Conservation (phyloP, 1,140 invertebrate species). For the Orussus abietinus region DNA sequence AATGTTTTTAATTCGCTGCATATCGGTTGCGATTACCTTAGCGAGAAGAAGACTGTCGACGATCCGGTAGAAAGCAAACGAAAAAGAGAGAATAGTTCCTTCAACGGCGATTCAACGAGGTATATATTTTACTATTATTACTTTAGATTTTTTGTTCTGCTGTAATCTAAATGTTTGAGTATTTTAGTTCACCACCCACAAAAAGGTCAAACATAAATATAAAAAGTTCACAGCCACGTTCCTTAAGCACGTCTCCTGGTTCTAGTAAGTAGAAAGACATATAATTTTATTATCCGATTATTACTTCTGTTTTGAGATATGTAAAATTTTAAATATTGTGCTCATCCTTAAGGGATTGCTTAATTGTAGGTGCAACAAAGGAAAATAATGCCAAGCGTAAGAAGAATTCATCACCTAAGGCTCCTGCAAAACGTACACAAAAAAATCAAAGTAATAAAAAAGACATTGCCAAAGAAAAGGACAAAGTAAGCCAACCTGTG, state of each 20-base stretch:
- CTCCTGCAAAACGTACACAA: not conserved
- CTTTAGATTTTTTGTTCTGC: not conserved
- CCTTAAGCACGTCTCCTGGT: too few relatives aligned
- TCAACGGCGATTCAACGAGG: slow-evolving; percentile 1
- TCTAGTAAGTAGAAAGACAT: not conserved
- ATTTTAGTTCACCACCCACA: too few relatives aligned
- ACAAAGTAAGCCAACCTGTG: not conserved
- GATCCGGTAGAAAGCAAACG: not conserved
- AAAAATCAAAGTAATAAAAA: not conserved
- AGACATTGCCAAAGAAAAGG: not conserved
- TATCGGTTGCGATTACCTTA: not conserved
- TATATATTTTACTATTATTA: not conserved
- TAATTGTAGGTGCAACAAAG: not conserved
- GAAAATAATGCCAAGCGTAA: not conserved
- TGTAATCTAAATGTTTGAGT: not conserved
- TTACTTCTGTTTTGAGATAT: not conserved
- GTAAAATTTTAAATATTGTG: not conserved
- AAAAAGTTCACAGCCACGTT: too few relatives aligned
- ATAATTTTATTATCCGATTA: not conserved
- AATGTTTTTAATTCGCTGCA: not conserved
- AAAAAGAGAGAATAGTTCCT: not conserved
- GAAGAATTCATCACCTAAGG: not conserved
- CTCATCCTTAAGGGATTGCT: not conserved
- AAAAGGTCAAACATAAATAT: too few relatives aligned
- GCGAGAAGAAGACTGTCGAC: not conserved